Base-by-base conservation (phyloP, 2,888 invertebrate genomes). In the Oscheius sp. region DNA sequence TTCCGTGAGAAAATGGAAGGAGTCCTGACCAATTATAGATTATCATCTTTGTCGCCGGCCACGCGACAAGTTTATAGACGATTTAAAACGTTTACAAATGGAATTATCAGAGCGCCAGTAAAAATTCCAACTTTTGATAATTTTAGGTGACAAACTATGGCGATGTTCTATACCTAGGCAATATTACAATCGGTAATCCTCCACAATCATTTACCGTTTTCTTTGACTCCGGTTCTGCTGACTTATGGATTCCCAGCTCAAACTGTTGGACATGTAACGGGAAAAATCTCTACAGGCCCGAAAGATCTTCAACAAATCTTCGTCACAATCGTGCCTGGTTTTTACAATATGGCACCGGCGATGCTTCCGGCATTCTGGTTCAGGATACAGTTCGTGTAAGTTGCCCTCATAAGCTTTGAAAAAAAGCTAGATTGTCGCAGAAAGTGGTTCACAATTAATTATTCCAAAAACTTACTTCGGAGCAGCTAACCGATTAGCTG, bases 351-450 rank as follows among this genome's bases (percentile, higher is more conserved):
- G 97, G 96, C 65, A 92, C 94, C 71, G 98, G 97, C 75, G 70
- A 71, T 74, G 90, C 97, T 70, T 92, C 93, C 66, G 98, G 98
- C 61, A 95, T 92, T 89, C 90, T 97, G 70, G 96, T 95, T 70
- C 91, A 91, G 0, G 98, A 98, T 87, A 90, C 90, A 62, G 91
- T 97, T 69, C 89, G 90, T 66, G 94, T 94, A 88, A 24, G 61
- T 45, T 12, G 2, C 26, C n/a, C 0, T 14, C 6, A 24, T 17
- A 12, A 22, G 20, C 26, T 24, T 3, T 14, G 14, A 47, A 14
- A 9, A 12, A 14, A n/a, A 14, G n/a, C 2, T 14, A 56, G 56
- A 9, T 56, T 56, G 56, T 33, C 2, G 56, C 32, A 9, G 17
- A 14, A 6, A 36, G 56, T 9, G 12, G n/a, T 9, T n/a, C 5